Evolutionary conservation across 1,140 invertebrate species (phyloP).

Genomic region (Ips nitidus): DNA sequence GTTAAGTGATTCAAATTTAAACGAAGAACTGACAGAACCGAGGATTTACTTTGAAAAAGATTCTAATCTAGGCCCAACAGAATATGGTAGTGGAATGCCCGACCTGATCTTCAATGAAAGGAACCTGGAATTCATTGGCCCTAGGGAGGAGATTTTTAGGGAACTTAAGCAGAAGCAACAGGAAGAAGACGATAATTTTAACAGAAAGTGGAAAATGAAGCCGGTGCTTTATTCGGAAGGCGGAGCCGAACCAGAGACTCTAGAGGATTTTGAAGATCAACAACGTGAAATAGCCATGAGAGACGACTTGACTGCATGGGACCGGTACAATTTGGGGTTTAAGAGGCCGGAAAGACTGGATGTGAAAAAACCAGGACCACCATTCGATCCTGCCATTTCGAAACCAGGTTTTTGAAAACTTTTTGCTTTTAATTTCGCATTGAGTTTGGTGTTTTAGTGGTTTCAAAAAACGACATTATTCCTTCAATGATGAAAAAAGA

Average conservation of each 20-base stretch:
- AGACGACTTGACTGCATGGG: slow-evolving; percentile 56
- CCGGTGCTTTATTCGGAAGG: slow-evolving; percentile 64
- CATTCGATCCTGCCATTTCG: slow-evolving; percentile 57
- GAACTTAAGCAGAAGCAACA: slow-evolving; percentile 42
- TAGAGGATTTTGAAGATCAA: slow-evolving; percentile 14
- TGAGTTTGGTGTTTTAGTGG: not conserved
- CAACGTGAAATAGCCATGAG: slow-evolving; percentile 23
- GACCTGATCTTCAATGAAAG: slow-evolving; percentile 35
- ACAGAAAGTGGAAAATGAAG: slow-evolving; percentile 22
- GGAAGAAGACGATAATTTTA: slow-evolving; percentile 24
- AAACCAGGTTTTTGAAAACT: slow-evolving; percentile 16
- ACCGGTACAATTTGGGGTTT: slow-evolving; percentile 68
- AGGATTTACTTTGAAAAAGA: slow-evolving; percentile 51
- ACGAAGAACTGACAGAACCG: slow-evolving; percentile 54
- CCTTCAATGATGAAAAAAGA: slow-evolving; percentile 56
- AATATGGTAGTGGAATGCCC: slow-evolving; percentile 34
- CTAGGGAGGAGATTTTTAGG: slow-evolving; percentile 35
- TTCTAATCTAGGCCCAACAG: slow-evolving; percentile 23
- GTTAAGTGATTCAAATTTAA: slow-evolving; percentile 43
- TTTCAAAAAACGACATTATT: slow-evolving; percentile 24
- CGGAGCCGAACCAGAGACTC: slow-evolving; percentile 49
- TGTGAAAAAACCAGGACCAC: slow-evolving; percentile 93
- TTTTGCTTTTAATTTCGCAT: not conserved
- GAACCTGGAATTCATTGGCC: slow-evolving; percentile 16
- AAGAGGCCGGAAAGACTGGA: slow-evolving; percentile 83